Conservation (phyloP, 2,113 vertebrate species). For the Mobula hypostoma region DNA sequence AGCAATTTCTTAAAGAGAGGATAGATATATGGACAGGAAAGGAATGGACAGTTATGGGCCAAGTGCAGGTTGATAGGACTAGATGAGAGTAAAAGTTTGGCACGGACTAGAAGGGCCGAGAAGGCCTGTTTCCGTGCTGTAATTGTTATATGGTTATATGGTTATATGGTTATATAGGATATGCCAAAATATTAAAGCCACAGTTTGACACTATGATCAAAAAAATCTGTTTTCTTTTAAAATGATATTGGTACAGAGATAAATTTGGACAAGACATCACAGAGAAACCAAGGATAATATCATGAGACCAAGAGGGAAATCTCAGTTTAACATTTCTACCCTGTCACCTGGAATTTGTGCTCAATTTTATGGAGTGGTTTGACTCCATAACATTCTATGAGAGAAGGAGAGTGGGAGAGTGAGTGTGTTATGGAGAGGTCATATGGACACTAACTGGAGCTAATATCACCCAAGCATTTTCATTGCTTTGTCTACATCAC, state of each 20-base stretch:
- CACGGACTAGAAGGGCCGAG: no score
- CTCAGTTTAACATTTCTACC: background rate
- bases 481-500: background rate
- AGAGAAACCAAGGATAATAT: background rate
- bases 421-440: background rate
- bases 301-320: background rate
- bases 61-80: no score
- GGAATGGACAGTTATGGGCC: no score
- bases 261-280: background rate
- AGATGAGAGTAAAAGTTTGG: no score
- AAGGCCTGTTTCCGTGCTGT: no score
- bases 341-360: background rate
- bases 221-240: background rate
- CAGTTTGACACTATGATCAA: no score
- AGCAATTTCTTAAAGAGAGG: no score
- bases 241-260: background rate
- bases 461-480: background rate
- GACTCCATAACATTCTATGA: background rate
- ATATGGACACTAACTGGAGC: background rate
- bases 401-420: background rate
- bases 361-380: background rate
- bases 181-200: no score
- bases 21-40: no score
- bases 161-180: no score
- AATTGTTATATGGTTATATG: no score